Percentiles rank a stretch among this genome's conserved stretches.
phyloP scores from a whole-genome alignment of 2,888 invertebrate genomes.

The Cryptus armator region DNA sequence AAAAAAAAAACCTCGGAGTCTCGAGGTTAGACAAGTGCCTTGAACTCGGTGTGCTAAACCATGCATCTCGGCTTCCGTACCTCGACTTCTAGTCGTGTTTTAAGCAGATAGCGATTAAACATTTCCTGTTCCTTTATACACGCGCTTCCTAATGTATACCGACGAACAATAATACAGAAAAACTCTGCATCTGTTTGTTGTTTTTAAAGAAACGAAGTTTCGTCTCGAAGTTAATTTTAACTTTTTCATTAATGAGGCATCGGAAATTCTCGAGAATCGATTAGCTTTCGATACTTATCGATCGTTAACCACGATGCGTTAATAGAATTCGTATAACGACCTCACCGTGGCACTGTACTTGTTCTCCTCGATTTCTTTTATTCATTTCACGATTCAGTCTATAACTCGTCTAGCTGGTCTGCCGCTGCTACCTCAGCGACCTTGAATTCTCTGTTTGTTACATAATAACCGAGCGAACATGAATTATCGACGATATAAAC shows the following conservation, averaged over 20 bases:
- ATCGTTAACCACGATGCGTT: background rate
- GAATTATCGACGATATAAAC: conserved; percentile 8
- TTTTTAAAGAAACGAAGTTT: background rate
- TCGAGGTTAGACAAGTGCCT: conserved; percentile 70
- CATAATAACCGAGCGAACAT: conserved; percentile 4
- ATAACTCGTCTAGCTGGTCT: conserved; percentile 48
- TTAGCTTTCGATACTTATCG: background rate
- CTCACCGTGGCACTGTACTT: background rate
- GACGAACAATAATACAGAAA: background rate
- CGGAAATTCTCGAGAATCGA: background rate
- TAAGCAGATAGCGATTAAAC: conserved; percentile 73
- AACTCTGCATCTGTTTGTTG: background rate
- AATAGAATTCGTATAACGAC: background rate
- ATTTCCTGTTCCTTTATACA: conserved; percentile 72
- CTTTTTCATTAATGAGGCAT: too few species aligned
- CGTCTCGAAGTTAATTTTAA: too few species aligned
- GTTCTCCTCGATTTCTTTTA: conserved; percentile 43
- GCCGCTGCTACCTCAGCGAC: conserved; percentile 10
- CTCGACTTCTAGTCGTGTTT: conserved; percentile 51
- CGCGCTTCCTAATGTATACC: background rate
- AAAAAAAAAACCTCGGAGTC: conserved; percentile 46
- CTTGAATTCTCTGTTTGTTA: conserved; percentile 34
- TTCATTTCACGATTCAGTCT: conserved; percentile 46
- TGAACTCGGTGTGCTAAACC: conserved; percentile 78
- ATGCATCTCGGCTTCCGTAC: conserved; percentile 74